A percentile compares a stretch with the other conserved stretches of the same genome.
These are phyloP conservation scores for Poecilia picta DNA, from an alignment of 2,797 vertebrate species.

Conservation along the genomic window DNA sequence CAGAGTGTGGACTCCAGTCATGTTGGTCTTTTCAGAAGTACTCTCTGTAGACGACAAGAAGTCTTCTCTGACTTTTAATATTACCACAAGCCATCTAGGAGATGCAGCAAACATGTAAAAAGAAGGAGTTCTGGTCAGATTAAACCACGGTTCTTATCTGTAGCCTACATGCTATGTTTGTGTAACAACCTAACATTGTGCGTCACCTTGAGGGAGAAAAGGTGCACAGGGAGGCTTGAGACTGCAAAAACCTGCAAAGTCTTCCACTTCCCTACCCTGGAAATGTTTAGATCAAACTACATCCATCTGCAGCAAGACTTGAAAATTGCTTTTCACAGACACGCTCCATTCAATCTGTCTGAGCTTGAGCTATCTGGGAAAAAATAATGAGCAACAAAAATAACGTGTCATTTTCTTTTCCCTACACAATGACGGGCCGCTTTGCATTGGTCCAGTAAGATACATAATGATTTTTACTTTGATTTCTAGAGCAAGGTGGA, in stretches of 20 bases:
- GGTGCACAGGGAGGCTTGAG: neutral
- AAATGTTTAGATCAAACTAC: slow-evolving; percentile 12
- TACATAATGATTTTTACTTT: neutral
- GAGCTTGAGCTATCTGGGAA: neutral
- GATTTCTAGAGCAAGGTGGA: neutral
- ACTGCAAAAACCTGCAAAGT: neutral
- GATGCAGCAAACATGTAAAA: neutral
- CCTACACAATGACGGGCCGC: neutral
- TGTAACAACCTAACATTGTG: neutral
- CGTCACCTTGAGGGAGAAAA: neutral
- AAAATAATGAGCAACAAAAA: neutral
- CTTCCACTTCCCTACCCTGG: neutral
- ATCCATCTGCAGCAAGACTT: neutral
- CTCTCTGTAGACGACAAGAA: too few relatives aligned
- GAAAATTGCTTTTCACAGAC: neutral
- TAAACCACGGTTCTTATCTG: neutral
- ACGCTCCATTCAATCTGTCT: neutral
- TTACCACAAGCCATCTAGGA: neutral
- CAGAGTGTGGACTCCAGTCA: too few relatives aligned
- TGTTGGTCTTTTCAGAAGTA: too few relatives aligned
- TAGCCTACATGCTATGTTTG: neutral
- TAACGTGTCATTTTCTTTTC: neutral
- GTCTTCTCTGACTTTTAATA: neutral
- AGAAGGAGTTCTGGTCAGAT: neutral
- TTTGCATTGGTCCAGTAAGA: neutral